These are phyloP conservation scores for Abrostola tripartita DNA, from an alignment of 2,888 invertebrate genomes.

Conservation along the genomic window DNA sequence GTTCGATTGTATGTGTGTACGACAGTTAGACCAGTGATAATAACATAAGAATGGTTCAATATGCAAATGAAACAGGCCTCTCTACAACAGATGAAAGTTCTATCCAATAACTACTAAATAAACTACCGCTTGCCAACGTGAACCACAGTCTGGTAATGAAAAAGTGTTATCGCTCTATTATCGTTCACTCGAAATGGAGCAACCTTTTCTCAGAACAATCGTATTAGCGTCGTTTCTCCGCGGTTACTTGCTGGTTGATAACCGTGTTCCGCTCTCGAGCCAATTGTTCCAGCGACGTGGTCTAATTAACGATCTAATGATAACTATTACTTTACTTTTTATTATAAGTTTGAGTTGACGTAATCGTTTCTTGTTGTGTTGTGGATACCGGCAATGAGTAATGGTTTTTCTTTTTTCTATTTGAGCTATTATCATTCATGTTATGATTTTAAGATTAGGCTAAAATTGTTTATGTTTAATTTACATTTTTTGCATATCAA, in stretches of 20 bases:
- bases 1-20: no score
- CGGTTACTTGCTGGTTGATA: constrained; percentile 31
- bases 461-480: no score
- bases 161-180: constrained; percentile 30
- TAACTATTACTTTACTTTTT: constrained; percentile 37
- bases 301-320: constrained; percentile 56
- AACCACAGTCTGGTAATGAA: constrained; percentile 3
- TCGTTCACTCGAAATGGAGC: constrained; percentile 20
- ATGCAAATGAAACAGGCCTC: not conserved
- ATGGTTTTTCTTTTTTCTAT: no score
- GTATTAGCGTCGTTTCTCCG: constrained; percentile 20
- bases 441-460: no score
- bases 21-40: no score
- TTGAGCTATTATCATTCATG: no score
- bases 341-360: constrained; percentile 25
- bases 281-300: constrained; percentile 53
- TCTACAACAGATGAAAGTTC: not conserved
- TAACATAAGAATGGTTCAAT: not conserved
- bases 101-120: not conserved
- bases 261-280: constrained; percentile 50
- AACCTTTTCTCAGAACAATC: constrained; percentile 37
- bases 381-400: not conserved
- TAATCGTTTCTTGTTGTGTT: constrained; percentile 32
- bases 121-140: constrained; percentile 8
- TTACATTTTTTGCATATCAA: no score